Percentiles rank a stretch among this genome's conserved stretches.
phyloP scores from a whole-genome alignment of 2,113 vertebrate species.

The Bos javanicus region DNA sequence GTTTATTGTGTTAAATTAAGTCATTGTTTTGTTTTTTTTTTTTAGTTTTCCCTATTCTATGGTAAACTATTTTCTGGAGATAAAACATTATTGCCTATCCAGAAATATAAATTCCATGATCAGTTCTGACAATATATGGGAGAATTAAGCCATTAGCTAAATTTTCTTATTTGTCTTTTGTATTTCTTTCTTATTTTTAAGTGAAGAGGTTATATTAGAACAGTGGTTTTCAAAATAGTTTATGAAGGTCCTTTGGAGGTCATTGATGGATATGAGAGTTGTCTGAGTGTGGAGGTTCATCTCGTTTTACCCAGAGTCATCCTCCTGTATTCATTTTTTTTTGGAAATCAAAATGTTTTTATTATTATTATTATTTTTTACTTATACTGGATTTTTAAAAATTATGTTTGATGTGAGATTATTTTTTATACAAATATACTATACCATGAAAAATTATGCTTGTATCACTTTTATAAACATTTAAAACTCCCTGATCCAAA shows the following conservation, averaged over 20 bases:
- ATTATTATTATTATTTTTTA: too few relatives aligned
- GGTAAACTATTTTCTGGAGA: not conserved
- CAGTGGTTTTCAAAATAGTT: not conserved
- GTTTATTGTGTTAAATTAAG: not conserved
- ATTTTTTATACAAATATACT: not conserved
- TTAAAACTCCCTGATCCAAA: not conserved
- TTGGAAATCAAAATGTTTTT: too few relatives aligned
- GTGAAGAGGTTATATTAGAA: not conserved
- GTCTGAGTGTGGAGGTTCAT: not conserved
- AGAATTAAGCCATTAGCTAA: not conserved
- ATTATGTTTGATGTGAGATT: not conserved
- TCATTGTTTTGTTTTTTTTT: not conserved
- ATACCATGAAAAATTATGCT: not conserved
- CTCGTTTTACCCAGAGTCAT: not conserved
- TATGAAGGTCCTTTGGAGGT: not conserved
- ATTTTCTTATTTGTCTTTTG: not conserved
- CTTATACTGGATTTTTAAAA: not conserved
- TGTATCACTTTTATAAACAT: not conserved
- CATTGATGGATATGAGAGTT: not conserved
- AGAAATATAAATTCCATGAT: not conserved
- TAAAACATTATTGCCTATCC: not conserved
- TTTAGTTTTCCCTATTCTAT: not conserved
- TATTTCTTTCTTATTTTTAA: not conserved
- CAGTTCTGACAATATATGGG: not conserved
- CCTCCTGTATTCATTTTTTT: not conserved